Conservation (phyloP, 2,113 vertebrate genomes). For the Percina caprodes region DNA sequence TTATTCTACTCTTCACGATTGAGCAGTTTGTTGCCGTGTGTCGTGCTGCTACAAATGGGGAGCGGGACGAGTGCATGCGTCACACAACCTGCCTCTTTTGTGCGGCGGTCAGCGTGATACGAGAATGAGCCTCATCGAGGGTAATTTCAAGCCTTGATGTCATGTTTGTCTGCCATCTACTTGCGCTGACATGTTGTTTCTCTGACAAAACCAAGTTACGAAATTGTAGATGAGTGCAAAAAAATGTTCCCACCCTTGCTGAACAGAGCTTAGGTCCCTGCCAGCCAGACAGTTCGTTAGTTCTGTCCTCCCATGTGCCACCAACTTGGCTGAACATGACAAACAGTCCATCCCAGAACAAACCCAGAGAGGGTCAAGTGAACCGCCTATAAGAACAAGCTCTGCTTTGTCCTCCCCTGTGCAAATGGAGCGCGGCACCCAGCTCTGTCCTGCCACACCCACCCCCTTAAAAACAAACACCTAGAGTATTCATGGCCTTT, state of each 20-base stretch:
- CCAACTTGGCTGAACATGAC: conserved; percentile 60
- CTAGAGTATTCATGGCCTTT: conserved; percentile 33
- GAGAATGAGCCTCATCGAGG: conserved; percentile 32
- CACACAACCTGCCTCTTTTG: conserved; percentile 52
- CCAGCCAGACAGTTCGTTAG: conserved; percentile 48
- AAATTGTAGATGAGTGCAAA: conserved; percentile 64
- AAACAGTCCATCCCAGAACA: conserved; percentile 51
- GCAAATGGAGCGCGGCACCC: conserved; percentile 25
- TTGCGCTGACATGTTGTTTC: conserved; percentile 58
- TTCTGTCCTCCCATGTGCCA: conserved; percentile 45
- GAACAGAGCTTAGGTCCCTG: conserved; percentile 35
- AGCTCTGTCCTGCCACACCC: not conserved
- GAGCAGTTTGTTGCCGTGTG: conserved; percentile 50
- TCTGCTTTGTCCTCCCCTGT: conserved; percentile 51
- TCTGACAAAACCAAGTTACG: conserved; percentile 33
- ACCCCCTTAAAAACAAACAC: conserved; percentile 35
- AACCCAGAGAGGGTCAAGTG: conserved; percentile 25
- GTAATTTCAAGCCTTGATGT: conserved; percentile 51
- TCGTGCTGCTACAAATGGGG: conserved; percentile 53
- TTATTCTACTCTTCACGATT: conserved; percentile 49
- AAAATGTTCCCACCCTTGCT: conserved; percentile 43
- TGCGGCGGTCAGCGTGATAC: conserved; percentile 41
- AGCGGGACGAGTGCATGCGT: conserved; percentile 39
- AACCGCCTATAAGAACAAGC: conserved; percentile 18
- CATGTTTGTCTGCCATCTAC: conserved; percentile 39